Evolutionary conservation across 2,888 invertebrate species (phyloP).

Genomic region (Pandemis corylana): DNA sequence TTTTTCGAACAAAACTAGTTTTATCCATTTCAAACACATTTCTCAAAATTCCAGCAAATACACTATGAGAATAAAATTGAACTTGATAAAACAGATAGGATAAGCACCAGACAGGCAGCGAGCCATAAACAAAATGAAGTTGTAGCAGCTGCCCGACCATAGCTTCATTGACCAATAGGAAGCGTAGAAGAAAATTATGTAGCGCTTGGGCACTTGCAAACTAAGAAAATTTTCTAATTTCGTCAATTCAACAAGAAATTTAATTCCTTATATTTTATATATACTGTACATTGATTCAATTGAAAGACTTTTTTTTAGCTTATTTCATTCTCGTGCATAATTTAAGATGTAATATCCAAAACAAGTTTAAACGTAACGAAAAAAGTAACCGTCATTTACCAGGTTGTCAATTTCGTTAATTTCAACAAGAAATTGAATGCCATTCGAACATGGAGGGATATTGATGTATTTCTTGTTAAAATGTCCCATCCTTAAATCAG

Average conservation of each 20-base stretch:
- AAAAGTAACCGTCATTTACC: neutral
- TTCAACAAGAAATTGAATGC: too few species aligned
- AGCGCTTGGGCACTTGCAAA: slow-evolving; percentile 14
- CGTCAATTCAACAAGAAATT: too few species aligned
- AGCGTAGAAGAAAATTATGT: slow-evolving; percentile 12
- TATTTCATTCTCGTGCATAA: neutral
- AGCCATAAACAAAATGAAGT: slow-evolving; percentile 41
- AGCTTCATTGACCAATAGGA: slow-evolving; percentile 35
- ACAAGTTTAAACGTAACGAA: neutral
- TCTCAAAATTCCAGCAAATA: slow-evolving; percentile 62
- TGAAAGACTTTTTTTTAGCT: neutral
- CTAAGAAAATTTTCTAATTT: neutral
- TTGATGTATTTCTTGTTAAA: too few species aligned
- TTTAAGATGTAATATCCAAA: neutral
- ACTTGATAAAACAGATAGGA: slow-evolving; percentile 56
- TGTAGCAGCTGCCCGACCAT: slow-evolving; percentile 41
- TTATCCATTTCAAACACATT: slow-evolving; percentile 76
- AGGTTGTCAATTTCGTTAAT: neutral
- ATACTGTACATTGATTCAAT: neutral
- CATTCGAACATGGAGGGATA: too few species aligned
- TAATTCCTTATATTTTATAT: too few species aligned
- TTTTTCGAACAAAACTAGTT: slow-evolving; percentile 67
- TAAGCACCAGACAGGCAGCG: slow-evolving; percentile 40
- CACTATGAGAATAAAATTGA: slow-evolving; percentile 63
- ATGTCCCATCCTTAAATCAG: too few species aligned